Percentiles rank a stretch among this genome's conserved stretches.
These are phyloP conservation scores for Cyprinella venusta DNA, from an alignment of 2,797 vertebrate genomes.

Conservation along the genomic window DNA sequence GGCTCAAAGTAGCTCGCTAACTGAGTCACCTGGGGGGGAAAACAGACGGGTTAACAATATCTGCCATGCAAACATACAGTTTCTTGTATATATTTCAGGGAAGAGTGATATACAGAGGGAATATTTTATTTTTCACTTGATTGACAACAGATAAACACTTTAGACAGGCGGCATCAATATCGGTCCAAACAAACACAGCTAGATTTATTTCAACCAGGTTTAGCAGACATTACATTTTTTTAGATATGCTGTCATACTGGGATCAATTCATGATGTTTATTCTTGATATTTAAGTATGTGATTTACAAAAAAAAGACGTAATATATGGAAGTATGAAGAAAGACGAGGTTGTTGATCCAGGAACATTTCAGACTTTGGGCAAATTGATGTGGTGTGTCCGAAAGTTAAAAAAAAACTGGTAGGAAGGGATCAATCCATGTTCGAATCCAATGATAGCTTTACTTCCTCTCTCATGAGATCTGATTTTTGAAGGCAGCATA, in stretches of 20 bases:
- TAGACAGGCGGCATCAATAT: not conserved
- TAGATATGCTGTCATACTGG: not conserved
- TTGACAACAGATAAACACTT: not conserved
- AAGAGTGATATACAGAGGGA: constrained; percentile 8
- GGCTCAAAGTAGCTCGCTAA: constrained; percentile 97
- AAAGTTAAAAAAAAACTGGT: not conserved
- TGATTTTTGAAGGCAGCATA: not conserved
- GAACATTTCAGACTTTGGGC: not conserved
- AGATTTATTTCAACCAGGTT: not conserved
- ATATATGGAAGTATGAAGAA: not conserved
- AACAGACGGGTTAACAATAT: not conserved
- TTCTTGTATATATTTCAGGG: constrained; percentile 37
- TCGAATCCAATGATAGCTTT: not conserved
- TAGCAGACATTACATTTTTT: not conserved
- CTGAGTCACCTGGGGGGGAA: constrained; percentile 85
- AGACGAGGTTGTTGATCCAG: not conserved
- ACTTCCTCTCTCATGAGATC: not conserved
- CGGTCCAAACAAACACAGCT: not conserved
- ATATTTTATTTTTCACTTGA: not conserved
- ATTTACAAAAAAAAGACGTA: not conserved
- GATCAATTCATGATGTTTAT: constrained; percentile 4
- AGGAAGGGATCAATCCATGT: not conserved
- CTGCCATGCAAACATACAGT: not conserved
- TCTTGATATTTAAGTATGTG: not conserved
- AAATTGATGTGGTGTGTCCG: not conserved